A percentile compares a stretch with the other conserved stretches of the same genome.
Conservation (phyloP, 1,140 invertebrate species). For the Stratiolaelaps scimitus region DNA sequence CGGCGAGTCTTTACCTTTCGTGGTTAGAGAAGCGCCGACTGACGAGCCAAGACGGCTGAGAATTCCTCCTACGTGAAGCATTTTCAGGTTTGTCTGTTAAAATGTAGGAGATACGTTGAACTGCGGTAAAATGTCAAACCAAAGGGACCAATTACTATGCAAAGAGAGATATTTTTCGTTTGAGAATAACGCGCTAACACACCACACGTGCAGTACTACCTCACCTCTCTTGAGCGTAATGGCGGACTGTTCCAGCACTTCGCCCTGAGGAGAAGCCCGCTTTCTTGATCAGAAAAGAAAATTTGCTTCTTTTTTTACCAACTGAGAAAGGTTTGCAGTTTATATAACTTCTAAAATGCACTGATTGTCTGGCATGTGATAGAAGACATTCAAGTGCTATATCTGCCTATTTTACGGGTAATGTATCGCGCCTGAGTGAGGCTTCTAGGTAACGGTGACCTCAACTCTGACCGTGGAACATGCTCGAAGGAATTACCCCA, state of each 20-base stretch:
- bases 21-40: neutral
- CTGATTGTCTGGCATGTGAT: too few species aligned
- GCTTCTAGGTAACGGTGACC: slow-evolving; percentile 20
- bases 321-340: too few species aligned
- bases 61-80: slow-evolving; percentile 4
- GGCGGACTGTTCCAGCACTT: neutral
- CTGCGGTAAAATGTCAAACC: too few species aligned
- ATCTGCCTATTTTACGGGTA: too few species aligned
- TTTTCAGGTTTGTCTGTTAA: neutral
- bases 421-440: neutral
- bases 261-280: too few species aligned
- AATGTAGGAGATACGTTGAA: neutral
- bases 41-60: neutral
- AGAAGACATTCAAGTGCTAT: too few species aligned
- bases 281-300: too few species aligned
- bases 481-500: neutral
- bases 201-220: slow-evolving; percentile 25
- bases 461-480: slow-evolving; percentile 16
- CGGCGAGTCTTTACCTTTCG: neutral
- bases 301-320: too few species aligned
- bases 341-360: too few species aligned
- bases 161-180: too few species aligned
- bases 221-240: neutral
- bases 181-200: neutral
- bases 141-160: too few species aligned